Base-by-base conservation (phyloP, 2,113 vertebrate species). In the Boulengeromyrus knoepffleri region DNA sequence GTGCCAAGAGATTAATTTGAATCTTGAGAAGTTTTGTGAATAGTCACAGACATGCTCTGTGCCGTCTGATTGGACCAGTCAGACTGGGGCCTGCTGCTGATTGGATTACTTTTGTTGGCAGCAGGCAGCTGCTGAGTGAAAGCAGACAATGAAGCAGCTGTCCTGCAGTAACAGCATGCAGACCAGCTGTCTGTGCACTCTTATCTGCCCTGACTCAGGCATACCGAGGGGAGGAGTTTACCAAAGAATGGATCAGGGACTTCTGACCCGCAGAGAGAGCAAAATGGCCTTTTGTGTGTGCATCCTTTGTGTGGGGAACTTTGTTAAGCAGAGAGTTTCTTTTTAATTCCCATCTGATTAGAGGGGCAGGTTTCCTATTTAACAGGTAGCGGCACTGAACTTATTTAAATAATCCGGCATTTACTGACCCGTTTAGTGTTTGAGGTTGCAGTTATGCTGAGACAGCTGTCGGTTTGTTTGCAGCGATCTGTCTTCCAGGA, bases 121-220 rank as follows among this genome's bases (percentile, higher is more conserved):
- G 95, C 95, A 95, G 96, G 96, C 96, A 97, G 96, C 96, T 96
- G 96, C 96, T 96, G 97, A 96, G 97, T 97, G 97, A 96, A 97
- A 94, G 95, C 94, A 97, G 96, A 99, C 98, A 99, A 99, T 99
- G 95, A 97, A 97, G 98, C 98, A 99, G 98, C 98, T 99, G 98
- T 99, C 98, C 95, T 94, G 96, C 97, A 96, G 97, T 97, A 97
- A 97, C 97, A 96, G 97, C 96, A 97, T 97, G 97, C 97, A 98
- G 96, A 97, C 98, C 98, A 99, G 98, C 98, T 99, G 98, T 99
- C 98, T 77, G 62, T 2, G 10, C 97, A 97, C 97, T 97, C 98
- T 98, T 99, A 99, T 99, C 98, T 97, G 94, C 95, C 95, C 97
- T 97, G 97, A 97, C 97, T 97, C 95, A 96, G 97, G 96, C 97